Base-by-base conservation (phyloP, 2,797 vertebrate species). In the Yasuhikotakia modesta region DNA sequence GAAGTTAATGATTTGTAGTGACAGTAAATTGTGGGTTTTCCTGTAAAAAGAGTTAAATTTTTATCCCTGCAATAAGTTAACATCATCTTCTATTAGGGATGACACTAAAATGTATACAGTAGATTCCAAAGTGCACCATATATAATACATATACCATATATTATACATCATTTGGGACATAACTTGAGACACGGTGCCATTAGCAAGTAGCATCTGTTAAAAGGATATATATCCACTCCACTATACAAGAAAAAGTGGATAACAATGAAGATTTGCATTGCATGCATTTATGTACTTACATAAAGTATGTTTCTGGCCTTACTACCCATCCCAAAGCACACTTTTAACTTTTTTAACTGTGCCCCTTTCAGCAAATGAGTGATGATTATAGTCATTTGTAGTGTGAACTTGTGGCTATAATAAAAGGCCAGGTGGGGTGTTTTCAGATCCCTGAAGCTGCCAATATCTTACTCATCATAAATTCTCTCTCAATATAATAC, bases 401-500 rank as follows among this genome's bases (percentile, higher is more conserved):
- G 73, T n/a, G 14, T 81, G 61, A 55, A 35, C 22, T 70, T 73
- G 27, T 69, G 27, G 35, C 70, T 35, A 71, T 71, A 22, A 74
- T 57, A 60, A 60, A 70, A 70, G 48, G 3, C 11, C 30, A 16
- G 61, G 27, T 46, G 39, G 52, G 58, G 52, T 46, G 30, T 43
- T 77, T 79, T 69, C 3, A 69, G 43, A 71, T 75, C 53, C n/a
- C 35, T 2, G 27, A 17, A 45, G 35, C 52, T 52, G 71, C 27
- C 57, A 67, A 79, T 79, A 73, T 60, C 53, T 48, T 50, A 27
- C 55, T 80, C 72, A 80, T 80, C 57, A 75, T 39, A 58, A 67
- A 80, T 75, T 80, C 79, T 70, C 72, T 75, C 35, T 80, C 24
- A 75, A 52, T 63, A 58, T 48, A 69, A 39, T 50, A 55, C 64